Evolutionary conservation across 2,113 vertebrate genomes (phyloP).

Genomic region (Taxidea taxus): DNA sequence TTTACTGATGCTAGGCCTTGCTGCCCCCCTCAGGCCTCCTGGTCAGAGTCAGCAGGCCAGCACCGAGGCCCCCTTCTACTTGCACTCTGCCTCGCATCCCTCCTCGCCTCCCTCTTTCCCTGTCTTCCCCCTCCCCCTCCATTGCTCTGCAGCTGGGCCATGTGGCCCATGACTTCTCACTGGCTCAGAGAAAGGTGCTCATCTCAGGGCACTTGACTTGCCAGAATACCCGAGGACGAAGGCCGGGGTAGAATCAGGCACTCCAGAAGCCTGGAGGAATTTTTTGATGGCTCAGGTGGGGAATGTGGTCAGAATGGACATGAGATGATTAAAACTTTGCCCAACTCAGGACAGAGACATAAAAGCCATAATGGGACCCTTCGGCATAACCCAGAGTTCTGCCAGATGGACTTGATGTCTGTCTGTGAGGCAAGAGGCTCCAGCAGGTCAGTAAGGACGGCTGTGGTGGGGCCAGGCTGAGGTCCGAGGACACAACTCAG

Average conservation of each 20-base stretch:
- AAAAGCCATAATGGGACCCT: neutral
- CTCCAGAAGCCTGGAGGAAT: neutral
- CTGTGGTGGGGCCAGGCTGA: neutral
- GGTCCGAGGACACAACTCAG: neutral
- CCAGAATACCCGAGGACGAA: neutral
- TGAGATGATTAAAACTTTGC: neutral
- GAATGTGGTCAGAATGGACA: neutral
- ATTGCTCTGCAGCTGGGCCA: neutral
- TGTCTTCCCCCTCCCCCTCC: neutral
- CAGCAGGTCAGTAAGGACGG: neutral
- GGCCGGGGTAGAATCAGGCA: fast-evolving
- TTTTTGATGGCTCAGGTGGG: neutral
- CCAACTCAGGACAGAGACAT: neutral
- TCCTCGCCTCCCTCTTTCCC: fast-evolving
- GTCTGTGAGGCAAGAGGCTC: neutral
- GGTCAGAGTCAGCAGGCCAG: neutral
- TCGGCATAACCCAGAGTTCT: neutral
- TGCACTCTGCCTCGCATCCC: fast-evolving
- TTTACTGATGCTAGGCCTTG: neutral
- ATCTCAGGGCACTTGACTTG: neutral
- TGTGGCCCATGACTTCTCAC: neutral
- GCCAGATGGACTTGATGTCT: neutral
- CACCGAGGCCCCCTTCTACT: neutral
- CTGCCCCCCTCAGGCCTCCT: neutral
- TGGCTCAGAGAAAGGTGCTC: too few species aligned